A percentile compares a stretch with the other conserved stretches of the same genome.
Evolutionary conservation across 2,888 invertebrate genomes (phyloP).

Genomic region (Drosophila niveifrons): DNA sequence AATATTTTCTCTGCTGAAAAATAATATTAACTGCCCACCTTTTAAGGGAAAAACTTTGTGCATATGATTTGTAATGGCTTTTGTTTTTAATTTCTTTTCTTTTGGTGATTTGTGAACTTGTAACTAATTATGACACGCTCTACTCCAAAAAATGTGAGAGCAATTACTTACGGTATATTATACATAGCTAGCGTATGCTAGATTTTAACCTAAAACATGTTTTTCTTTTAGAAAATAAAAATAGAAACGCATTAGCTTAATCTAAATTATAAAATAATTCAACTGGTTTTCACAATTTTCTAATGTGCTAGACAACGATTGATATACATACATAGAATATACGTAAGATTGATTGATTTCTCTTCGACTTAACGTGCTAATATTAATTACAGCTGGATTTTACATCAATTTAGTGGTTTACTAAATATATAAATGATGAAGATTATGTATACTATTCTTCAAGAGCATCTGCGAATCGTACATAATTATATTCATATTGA

Average conservation of each 20-base stretch:
- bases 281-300: slow-evolving; percentile 37
- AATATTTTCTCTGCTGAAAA: not conserved
- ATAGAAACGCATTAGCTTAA: slow-evolving; percentile 19
- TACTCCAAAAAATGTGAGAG: slow-evolving; percentile 4
- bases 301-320: slow-evolving; percentile 22
- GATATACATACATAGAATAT: slow-evolving; percentile 26
- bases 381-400: slow-evolving; percentile 15
- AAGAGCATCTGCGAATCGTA: slow-evolving; percentile 2
- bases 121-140: slow-evolving; percentile 41
- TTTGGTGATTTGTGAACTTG: slow-evolving; percentile 57
- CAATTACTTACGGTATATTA: slow-evolving; percentile 9
- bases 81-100: slow-evolving; percentile 36
- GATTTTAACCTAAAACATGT: slow-evolving; percentile 30
- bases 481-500: slow-evolving; percentile 6
- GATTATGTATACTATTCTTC: not conserved
- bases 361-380: not conserved
- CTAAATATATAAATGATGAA: slow-evolving; percentile 4
- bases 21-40: not conserved
- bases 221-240: slow-evolving; percentile 66
- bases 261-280: slow-evolving; percentile 38
- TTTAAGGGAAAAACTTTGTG: not conserved
- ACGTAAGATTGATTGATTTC: slow-evolving; percentile 14
- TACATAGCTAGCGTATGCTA: slow-evolving; percentile 35
- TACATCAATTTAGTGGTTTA: not conserved
- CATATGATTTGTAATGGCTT: slow-evolving; percentile 6